Evolutionary conservation across 2,797 vertebrate species (phyloP), one percentile per base, ranked within the genome.

Genomic region (Peromyscus attwateri): DNA sequence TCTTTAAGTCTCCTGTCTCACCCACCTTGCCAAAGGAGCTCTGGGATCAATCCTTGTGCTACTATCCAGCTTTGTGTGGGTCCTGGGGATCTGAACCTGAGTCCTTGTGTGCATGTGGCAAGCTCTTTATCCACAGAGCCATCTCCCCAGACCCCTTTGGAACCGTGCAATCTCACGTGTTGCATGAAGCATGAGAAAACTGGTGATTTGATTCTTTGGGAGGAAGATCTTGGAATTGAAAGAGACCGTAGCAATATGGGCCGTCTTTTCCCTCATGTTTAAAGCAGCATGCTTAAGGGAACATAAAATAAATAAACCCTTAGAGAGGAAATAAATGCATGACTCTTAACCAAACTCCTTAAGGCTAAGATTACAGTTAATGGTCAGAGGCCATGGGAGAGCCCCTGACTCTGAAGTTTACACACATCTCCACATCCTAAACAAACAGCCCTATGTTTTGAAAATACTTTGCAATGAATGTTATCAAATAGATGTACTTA

Each of bases 311-410:
- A 10, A 80, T 34, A 93, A 87, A 80, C 13, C 87, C 71, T 52
- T 70, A 91, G 46, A 10, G 27, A 81, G 84, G 68, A 90, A 95
- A 71, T 23, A 92, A 95, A 83, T 62, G 73, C 19, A 60, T 85
- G 60, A 19, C 34, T 70, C 89, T 60, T 76, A 17, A 76, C 14
- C 31, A 88, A 70, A 92, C 3, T 62, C 68, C n/a, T 82, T 77
- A 60, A 94, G 43, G 34, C 87, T 62, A 94, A 89, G 21, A 77
- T 76, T 79, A 49, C 70, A 91, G 84, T 73, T 82, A 95, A 25
- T 23, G n/a, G 27, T 68, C 62, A 83, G 64, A 76, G 16, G 37
- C 82, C 64, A 49, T 43, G 23, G 52, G 7, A 25, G 13, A 77
- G 23, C 9, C 82, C 37, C 46, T 66, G 13, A 66, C 79, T 91